Conservation (phyloP, 1,140 invertebrate species). For the Drosophila mojavensis region DNA sequence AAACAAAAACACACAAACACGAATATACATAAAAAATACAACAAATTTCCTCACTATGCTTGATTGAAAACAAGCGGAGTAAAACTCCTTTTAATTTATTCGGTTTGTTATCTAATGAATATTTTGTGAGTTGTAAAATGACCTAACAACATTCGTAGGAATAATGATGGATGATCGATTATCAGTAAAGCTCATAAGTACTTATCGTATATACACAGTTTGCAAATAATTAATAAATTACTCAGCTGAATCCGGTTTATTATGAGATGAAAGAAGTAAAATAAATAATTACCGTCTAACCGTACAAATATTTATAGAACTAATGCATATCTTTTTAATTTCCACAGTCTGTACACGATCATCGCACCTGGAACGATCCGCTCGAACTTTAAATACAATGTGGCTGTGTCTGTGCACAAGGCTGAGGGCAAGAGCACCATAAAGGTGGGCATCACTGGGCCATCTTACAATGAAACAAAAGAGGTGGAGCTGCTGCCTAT, state of each 20-base stretch:
- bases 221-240: too few species aligned
- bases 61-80: slow-evolving; percentile 4
- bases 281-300: slow-evolving; percentile 9
- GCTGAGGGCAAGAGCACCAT: slow-evolving; percentile 87
- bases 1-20: too few species aligned
- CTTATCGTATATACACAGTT: too few species aligned
- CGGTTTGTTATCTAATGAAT: not conserved
- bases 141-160: not conserved
- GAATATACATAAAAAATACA: not conserved
- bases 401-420: slow-evolving; percentile 88
- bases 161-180: not conserved
- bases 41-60: not conserved
- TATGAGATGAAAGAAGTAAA: not conserved
- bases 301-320: not conserved
- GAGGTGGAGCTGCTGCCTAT: slow-evolving; percentile 88
- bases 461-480: slow-evolving; percentile 88
- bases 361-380: slow-evolving; percentile 92
- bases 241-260: not conserved
- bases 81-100: slow-evolving; percentile 3
- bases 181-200: too few species aligned
- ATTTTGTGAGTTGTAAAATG: too few species aligned
- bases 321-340: slow-evolving; percentile 1
- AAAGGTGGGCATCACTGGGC: slow-evolving; percentile 89
- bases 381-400: slow-evolving; percentile 93
- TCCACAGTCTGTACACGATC: slow-evolving; percentile 89